phyloP scores from a whole-genome alignment of 2,113 vertebrate genomes.

The Mionectes macconnelli region DNA sequence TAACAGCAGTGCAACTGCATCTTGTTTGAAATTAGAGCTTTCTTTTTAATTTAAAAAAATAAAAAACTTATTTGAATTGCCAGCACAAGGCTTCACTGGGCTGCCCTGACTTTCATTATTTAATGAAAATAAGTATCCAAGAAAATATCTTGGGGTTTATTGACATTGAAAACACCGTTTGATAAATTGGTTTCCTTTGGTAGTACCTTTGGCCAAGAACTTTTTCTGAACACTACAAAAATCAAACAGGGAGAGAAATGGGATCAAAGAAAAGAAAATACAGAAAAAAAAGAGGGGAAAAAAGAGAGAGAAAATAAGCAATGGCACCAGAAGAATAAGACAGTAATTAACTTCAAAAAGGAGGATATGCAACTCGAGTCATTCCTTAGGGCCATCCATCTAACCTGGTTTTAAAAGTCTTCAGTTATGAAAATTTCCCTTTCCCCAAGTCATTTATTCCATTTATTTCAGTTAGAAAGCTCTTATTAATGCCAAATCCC shows the following conservation, averaged over 20 bases:
- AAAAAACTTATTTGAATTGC: background rate
- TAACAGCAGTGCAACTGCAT: background rate
- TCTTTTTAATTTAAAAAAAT: background rate
- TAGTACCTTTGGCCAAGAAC: background rate
- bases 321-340: background rate
- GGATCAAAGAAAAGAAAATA: background rate
- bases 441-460: background rate
- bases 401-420: background rate
- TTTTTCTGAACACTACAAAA: background rate
- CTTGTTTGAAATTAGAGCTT: background rate
- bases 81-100: background rate
- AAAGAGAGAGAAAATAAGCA: background rate
- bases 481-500: background rate
- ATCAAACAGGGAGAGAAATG: background rate
- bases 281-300: fast-evolving
- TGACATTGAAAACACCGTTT: background rate
- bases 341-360: background rate
- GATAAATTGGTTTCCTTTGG: background rate
- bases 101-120: background rate
- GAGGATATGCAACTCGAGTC: background rate
- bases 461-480: background rate
- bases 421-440: background rate
- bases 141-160: background rate
- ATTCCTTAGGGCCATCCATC: background rate
- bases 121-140: background rate